A percentile compares a stretch with the other conserved stretches of the same genome.
Evolutionary conservation across 2,797 vertebrate species (phyloP).

Genomic region (Pelobates cultripes): DNA sequence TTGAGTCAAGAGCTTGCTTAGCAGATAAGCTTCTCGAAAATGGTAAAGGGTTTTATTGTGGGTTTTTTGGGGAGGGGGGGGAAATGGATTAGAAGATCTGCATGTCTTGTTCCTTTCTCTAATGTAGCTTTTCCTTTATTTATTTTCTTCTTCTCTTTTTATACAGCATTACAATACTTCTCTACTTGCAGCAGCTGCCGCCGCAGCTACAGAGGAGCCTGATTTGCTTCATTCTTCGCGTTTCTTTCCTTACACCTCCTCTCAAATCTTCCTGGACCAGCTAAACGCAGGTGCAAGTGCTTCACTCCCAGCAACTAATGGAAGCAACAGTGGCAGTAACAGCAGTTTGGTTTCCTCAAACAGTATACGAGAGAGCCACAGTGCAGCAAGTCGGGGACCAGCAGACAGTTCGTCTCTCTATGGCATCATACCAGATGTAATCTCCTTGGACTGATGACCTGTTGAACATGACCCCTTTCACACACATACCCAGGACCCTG

Average conservation of each 20-base stretch:
- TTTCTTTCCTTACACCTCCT: constrained; percentile 92
- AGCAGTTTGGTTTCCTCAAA: constrained; percentile 91
- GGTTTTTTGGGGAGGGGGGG: neutral
- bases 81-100: neutral
- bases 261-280: constrained; percentile 95
- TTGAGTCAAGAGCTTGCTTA: too few species aligned
- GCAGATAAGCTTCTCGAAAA: neutral
- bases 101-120: too few species aligned
- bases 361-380: constrained; percentile 86
- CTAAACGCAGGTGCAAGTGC: constrained; percentile 78
- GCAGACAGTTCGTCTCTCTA: constrained; percentile 90
- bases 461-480: constrained; percentile 21
- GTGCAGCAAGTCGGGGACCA: constrained; percentile 76
- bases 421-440: constrained; percentile 92
- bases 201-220: constrained; percentile 91
- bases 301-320: constrained; percentile 81
- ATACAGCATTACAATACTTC: constrained; percentile 92
- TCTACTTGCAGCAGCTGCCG: constrained; percentile 91
- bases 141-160: neutral
- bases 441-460: constrained; percentile 91
- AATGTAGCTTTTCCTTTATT: too few species aligned
- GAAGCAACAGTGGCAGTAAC: constrained; percentile 88
- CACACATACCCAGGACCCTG: constrained; percentile 39
- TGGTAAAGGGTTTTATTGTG: neutral
- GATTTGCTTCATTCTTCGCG: constrained; percentile 88